Percentiles rank a stretch among this genome's conserved stretches.
phyloP scores from a whole-genome alignment of 2,888 invertebrate species.

The Camponotus fellah region DNA sequence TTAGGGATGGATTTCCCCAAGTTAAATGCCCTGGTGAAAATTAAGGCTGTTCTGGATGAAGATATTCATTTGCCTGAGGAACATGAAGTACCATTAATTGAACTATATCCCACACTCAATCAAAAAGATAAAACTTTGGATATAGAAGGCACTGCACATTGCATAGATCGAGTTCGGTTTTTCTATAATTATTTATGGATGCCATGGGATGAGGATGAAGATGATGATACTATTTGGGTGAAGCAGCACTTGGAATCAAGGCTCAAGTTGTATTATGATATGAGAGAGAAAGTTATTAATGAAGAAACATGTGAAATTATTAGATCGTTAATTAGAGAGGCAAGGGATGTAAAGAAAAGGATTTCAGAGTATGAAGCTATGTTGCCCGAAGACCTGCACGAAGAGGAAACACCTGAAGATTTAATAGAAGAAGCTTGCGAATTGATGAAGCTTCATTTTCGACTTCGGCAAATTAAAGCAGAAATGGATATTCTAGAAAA shows the following conservation, averaged over 20 bases:
- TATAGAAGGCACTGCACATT: conserved; percentile 88
- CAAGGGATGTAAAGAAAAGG: conserved; percentile 87
- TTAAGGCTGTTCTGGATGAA: conserved; percentile 90
- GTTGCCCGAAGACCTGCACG: conserved; percentile 82
- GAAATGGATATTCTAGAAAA: conserved; percentile 89
- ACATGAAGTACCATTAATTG: conserved; percentile 88
- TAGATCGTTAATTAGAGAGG: conserved; percentile 87
- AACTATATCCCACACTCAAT: conserved; percentile 89
- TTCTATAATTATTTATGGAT: conserved; percentile 90
- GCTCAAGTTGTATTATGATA: conserved; percentile 88
- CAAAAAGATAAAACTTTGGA: conserved; percentile 88
- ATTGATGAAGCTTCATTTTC: conserved; percentile 87
- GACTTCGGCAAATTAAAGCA: conserved; percentile 87
- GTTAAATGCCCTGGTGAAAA: conserved; percentile 88
- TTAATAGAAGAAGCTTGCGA: conserved; percentile 82
- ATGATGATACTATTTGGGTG: conserved; percentile 88
- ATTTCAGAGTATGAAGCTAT: conserved; percentile 86
- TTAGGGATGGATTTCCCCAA: conserved; percentile 88
- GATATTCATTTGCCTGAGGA: conserved; percentile 88
- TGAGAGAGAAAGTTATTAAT: conserved; percentile 87
- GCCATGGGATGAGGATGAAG: conserved; percentile 91
- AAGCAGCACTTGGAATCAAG: conserved; percentile 87
- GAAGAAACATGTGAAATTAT: conserved; percentile 87
- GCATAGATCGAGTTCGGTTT: conserved; percentile 89
- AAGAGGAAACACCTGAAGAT: conserved; percentile 77